Conservation (phyloP, 2,888 invertebrate species). For the Phragmatobia fuliginosa region DNA sequence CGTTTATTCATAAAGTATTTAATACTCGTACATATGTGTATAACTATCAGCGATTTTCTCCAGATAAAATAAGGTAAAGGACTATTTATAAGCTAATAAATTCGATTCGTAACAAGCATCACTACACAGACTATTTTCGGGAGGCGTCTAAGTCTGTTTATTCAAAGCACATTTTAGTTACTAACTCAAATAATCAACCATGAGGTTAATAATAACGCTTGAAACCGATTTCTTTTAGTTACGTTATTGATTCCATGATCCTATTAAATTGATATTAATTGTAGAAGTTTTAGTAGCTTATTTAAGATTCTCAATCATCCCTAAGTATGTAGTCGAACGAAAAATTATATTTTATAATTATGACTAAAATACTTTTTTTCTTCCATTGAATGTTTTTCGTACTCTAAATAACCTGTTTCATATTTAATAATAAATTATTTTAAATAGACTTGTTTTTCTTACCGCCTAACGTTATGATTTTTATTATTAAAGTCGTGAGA, state of each 20-base stretch:
- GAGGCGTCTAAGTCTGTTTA: not conserved
- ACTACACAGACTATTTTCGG: too few species aligned
- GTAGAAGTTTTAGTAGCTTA: not conserved
- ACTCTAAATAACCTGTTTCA: too few species aligned
- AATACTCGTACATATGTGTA: conserved; percentile 51
- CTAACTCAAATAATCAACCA: not conserved
- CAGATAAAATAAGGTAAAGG: not conserved
- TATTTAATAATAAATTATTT: not conserved
- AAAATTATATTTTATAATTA: not conserved
- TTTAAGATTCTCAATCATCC: not conserved
- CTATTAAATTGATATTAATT: too few species aligned
- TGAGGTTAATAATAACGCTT: not conserved
- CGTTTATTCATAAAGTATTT: conserved; percentile 37
- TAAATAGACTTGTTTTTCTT: conserved; percentile 1
- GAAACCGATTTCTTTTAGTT: too few species aligned
- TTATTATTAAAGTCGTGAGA: conserved; percentile 55
- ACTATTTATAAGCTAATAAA: not conserved
- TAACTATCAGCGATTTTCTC: not conserved
- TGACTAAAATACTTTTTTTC: not conserved
- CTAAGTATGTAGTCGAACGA: not conserved
- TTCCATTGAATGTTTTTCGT: too few species aligned
- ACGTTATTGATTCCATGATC: too few species aligned
- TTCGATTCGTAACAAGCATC: not conserved
- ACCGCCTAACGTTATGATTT: not conserved
- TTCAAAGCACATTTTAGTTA: not conserved